phyloP scores from a whole-genome alignment of 2,888 invertebrate genomes.

The Dexiosoma caninum region DNA sequence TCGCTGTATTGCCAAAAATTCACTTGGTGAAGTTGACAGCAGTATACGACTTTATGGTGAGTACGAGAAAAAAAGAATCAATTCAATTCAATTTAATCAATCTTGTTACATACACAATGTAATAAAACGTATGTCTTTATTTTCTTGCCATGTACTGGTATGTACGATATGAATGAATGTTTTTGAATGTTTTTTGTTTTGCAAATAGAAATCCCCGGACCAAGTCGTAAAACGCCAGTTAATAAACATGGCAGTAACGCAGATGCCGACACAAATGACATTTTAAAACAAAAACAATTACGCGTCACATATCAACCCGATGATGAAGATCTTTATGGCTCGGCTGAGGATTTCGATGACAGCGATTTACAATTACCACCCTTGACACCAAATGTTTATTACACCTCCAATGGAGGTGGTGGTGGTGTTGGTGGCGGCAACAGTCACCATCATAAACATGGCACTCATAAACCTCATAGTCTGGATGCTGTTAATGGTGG shows the following conservation, averaged over 20 bases:
- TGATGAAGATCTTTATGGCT: conserved; percentile 84
- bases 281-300: conserved; percentile 77
- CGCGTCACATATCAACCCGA: conserved; percentile 79
- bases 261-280: conserved; percentile 77
- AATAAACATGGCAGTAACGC: conserved; percentile 76
- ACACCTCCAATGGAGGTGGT: conserved; percentile 65
- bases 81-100: conserved; percentile 34
- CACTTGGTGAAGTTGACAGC: conserved; percentile 91
- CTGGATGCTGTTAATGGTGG: conserved; percentile 58
- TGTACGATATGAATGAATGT: conserved; percentile 33
- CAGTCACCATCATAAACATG: conserved; percentile 56
- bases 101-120: background rate
- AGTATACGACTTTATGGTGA: conserved; percentile 92
- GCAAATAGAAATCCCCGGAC: conserved; percentile 87
- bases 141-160: conserved; percentile 37
- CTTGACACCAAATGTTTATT: conserved; percentile 75
- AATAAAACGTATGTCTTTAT: background rate
- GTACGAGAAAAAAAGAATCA: conserved; percentile 57
- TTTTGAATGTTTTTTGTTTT: conserved; percentile 43
- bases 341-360: conserved; percentile 85
- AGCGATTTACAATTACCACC: conserved; percentile 73
- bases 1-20: conserved; percentile 91
- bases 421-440: conserved; percentile 8
- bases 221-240: conserved; percentile 80
- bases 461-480: conserved; percentile 61